Base-by-base conservation (phyloP, 2,113 vertebrate species). In the Orthonyx spaldingii region DNA sequence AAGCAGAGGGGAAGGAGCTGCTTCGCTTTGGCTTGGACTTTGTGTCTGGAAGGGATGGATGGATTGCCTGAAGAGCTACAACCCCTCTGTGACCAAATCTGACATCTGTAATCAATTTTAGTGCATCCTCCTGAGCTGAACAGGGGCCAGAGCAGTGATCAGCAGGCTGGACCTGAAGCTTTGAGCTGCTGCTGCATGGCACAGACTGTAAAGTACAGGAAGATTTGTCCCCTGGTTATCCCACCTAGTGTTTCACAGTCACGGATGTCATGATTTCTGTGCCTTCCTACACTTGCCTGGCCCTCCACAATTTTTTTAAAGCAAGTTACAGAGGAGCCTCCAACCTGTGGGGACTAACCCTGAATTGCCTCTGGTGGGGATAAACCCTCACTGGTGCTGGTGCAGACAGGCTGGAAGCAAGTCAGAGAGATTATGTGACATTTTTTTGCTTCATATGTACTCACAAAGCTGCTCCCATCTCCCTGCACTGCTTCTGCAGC, bases 1-100 rank as follows among this genome's bases (percentile, higher is more conserved):
- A 76, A 57, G 63, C 76, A 77, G 57, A 79, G 49, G 16, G 66
- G 42, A 92, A 80, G 53, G 55, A 92, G 42, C 41, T 49, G 63
- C 68, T 80, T 33, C 0, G 0, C 55, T 80, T 89, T 8, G 64
- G 76, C 66, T 95, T 7, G 72, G 72, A 20, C 59, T 86, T 91
- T 0, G 8, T 89, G 89, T 76, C 71, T 89, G 71, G 63, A 94
- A 91, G 59, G 50, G 50, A 7, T 86, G 52, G 50, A 13, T 89
- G 41, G 28, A 57, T 92, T 94, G 84, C 79, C 91, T 94, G 89
- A 65, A 94, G 71, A 84, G 76, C 71, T 95, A 88, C 91, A 82
- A 53, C 49, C 6, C 7, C 49, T 90, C 66, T 60, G 86, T 88
- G 86, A 65, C 83, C 84, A 88, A 77, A 87, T 53, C 71, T 88